Base-by-base conservation (phyloP, 1,140 invertebrate species). In the Lasioglossum baleicum region DNA sequence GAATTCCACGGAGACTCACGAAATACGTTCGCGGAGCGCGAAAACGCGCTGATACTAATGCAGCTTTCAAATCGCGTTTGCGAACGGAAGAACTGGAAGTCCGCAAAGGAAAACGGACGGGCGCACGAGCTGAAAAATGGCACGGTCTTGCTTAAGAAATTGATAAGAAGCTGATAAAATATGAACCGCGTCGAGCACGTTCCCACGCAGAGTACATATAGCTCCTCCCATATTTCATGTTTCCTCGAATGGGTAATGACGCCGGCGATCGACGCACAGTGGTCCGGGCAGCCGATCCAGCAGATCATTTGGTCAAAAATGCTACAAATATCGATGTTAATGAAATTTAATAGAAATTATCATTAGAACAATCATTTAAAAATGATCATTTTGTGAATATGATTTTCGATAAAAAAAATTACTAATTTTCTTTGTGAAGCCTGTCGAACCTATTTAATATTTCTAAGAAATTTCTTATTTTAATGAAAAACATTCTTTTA, bases 81-180 rank as follows among this genome's bases (percentile, higher is more conserved):
- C 26, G 26, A 53, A 74, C 26, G 17, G 65, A 63, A 61, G 69
- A 63, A 51, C 8, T 68, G 53, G 22, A 51, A 83, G 81, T 77
- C 22, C 26, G 53, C 40, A 53, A 31, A 60, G 61, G 53, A 26
- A 75, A 86, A 80, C 80, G 68, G 20, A 35, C 48, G 72, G 58
- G 61, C 10, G 44, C 10, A 11, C 0, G 11, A 11, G 10, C 75
- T 89, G 88, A 90, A 81, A 91, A 90, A 90, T 88, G 85, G 84
- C 66, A 51, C 65, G 72, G 74, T 58, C 64, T 74, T 77, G 81
- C 78, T 81, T 81, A 89, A 87, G 83, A 90, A 90, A 91, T 89
- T 89, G 90, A 90, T 91, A 91, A 90, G 86, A 67, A 77, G 56
- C 61, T 84, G 81, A 90, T 90, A 88, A 91, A 89, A 88, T 89